These are phyloP conservation scores for Micropoecilia bifurca DNA, from an alignment of 2,797 vertebrate genomes.

Conservation along the genomic window DNA sequence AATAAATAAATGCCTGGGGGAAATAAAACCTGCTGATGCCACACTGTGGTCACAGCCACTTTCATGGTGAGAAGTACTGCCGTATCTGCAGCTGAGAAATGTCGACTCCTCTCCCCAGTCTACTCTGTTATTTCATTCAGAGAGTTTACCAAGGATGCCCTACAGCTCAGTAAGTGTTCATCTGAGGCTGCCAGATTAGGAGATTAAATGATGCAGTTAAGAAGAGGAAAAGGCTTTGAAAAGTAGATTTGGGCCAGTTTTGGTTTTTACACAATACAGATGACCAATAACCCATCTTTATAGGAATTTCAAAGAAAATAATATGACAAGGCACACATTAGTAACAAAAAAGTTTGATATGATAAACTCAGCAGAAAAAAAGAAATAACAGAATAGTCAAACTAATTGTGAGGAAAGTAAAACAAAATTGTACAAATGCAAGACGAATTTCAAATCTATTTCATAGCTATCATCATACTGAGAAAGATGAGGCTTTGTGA, in stretches of 20 bases:
- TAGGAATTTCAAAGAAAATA: too few relatives aligned
- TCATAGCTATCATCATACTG: too few relatives aligned
- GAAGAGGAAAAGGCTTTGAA: conserved; percentile 26
- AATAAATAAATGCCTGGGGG: conserved; percentile 24
- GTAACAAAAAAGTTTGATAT: too few relatives aligned
- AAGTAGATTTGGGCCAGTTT: conserved; percentile 27
- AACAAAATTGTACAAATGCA: too few relatives aligned
- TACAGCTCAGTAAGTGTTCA: conserved; percentile 37
- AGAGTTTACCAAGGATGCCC: conserved; percentile 61
- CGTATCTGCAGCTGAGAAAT: conserved; percentile 59
- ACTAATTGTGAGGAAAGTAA: too few relatives aligned
- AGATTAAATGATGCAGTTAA: conserved; percentile 35
- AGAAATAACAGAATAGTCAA: too few relatives aligned
- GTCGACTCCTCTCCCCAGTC: conserved; percentile 56
- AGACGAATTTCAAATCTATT: too few relatives aligned
- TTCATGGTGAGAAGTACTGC: conserved; percentile 59
- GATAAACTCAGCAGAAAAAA: too few relatives aligned
- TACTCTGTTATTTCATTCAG: conserved; percentile 74
- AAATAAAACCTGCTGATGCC: conserved; percentile 51
- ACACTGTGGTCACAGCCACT: conserved; percentile 59
- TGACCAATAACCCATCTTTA: neutral
- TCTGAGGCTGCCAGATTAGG: conserved; percentile 46
- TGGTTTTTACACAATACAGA: neutral
- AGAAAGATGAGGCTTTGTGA: too few relatives aligned
- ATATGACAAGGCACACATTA: too few relatives aligned